Evolutionary conservation across 1,140 invertebrate species (phyloP), one percentile per base, ranked within the genome.

Genomic region (Phthorimaea operculella): DNA sequence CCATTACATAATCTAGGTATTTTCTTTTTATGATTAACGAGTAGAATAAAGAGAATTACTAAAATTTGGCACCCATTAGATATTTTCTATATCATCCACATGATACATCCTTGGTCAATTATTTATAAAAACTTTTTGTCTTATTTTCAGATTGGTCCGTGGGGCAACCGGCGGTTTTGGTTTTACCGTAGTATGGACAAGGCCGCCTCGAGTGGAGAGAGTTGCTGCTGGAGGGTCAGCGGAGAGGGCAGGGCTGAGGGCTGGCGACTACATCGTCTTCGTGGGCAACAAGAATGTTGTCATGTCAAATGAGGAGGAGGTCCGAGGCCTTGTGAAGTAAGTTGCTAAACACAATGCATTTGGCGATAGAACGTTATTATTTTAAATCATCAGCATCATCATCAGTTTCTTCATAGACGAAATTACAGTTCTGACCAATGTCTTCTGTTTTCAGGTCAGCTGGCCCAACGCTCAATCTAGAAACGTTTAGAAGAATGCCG

Each of bases 111-210:
- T 28, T 6, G 2, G 8, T 3, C 36, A 39, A 39, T 5, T 39
- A 12, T 39, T 39, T 5, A 39, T 9, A 4, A 12, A 10, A 39
- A 12, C 36, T 39, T 12, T 47, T 47, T 50, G n/a, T 51, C 21
- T 15, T n/a, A n/a, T n/a, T 15, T 58, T 51, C 54, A 87, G 87
- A 62, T 64, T 92, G 49, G 83, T 87, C 7, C 78, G 89, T 33
- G 87, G 87, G 7, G 76, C 87, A 1, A 87, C 89, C 50, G 87
- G 87, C 18, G 89, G 93, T 6, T 95, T 93, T 72, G 93, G 93
- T 1, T 97, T 97, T 84, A 95, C 94, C 4, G 91, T 97, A n/a
- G 92, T 95, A 0, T 96, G 95, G 92, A 95, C 93, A 2, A 91
- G 94, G 70, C 96, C 96, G 14, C 94, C 91, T n/a, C 88, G 93